Evolutionary conservation across 2,888 invertebrate species (phyloP).

Genomic region (Mesorhabditis sp.): DNA sequence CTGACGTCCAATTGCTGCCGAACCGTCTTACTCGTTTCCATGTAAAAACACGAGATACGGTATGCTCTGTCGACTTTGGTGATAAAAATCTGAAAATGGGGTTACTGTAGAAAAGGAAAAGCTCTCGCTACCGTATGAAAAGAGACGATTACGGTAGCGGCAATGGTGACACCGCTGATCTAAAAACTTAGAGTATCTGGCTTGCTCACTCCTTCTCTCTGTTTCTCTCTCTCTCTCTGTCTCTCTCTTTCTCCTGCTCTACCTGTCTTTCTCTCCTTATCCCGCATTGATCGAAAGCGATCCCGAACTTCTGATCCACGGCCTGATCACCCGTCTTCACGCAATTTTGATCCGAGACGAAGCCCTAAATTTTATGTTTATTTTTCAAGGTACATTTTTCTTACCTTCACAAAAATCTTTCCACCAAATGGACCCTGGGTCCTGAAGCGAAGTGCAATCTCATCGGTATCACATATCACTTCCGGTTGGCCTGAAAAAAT

Average conservation of each 20-base stretch:
- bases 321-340: conserved; percentile 32
- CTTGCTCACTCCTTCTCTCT: conserved; percentile 15
- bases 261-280: conserved; percentile 49
- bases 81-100: conserved; percentile 47
- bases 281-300: conserved; percentile 53
- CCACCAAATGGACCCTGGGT: conserved; percentile 51
- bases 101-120: neutral
- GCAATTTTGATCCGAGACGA: conserved; percentile 29
- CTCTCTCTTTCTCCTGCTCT: conserved; percentile 11
- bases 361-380: conserved; percentile 21
- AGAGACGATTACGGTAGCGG: conserved; percentile 51
- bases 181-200: conserved; percentile 14
- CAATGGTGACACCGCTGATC: conserved; percentile 50
- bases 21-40: conserved; percentile 48
- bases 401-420: conserved; percentile 55
- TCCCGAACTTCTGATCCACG: conserved; percentile 37
- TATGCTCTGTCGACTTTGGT: conserved; percentile 56
- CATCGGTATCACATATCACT: conserved; percentile 49
- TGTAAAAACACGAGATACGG: conserved; percentile 53
- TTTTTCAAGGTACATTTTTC: neutral
- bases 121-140: conserved; percentile 43
- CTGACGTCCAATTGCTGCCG: conserved; percentile 49
- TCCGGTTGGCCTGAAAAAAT: conserved; percentile 45
- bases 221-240: conserved; percentile 42
- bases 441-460: conserved; percentile 45